Evolutionary conservation across 1,140 invertebrate species (phyloP).

Genomic region (Drosophila sproati): DNA sequence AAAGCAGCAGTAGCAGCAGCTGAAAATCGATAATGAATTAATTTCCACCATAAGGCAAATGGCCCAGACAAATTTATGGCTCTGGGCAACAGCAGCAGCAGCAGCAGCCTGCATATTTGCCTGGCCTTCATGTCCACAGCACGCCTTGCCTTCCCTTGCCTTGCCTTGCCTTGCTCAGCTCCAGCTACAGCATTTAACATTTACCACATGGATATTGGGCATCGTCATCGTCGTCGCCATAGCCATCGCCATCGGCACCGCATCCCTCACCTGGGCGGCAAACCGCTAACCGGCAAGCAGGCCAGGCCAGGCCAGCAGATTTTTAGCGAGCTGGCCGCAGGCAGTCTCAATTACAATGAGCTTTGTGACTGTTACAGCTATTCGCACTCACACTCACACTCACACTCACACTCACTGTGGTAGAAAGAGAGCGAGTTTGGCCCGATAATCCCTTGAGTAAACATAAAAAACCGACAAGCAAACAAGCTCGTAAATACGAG

Average conservation of each 20-base stretch:
- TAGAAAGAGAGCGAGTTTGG: slow-evolving; percentile 20
- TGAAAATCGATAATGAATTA: slow-evolving; percentile 78
- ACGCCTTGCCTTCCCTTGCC: background rate
- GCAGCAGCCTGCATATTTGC: slow-evolving; percentile 18
- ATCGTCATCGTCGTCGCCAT: background rate
- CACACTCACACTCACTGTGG: background rate
- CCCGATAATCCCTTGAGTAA: slow-evolving; percentile 44
- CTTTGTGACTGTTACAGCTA: slow-evolving; percentile 17
- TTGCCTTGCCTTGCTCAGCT: background rate
- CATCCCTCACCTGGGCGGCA: background rate
- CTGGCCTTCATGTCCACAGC: background rate
- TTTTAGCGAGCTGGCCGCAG: slow-evolving; percentile 9
- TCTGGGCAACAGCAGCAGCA: slow-evolving; percentile 23
- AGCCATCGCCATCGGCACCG: background rate
- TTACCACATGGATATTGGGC: slow-evolving; percentile 44
- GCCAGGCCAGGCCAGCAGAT: background rate
- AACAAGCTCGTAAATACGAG: slow-evolving; percentile 43
- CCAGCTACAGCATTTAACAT: slow-evolving; percentile 48
- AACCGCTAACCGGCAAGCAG: background rate
- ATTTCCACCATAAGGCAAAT: slow-evolving; percentile 67
- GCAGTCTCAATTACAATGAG: slow-evolving; percentile 26
- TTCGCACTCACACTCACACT: background rate
- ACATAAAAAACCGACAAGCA: slow-evolving; percentile 35
- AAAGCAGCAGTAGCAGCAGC: slow-evolving; percentile 7
- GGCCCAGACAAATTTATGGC: slow-evolving; percentile 73